A percentile compares a stretch with the other conserved stretches of the same genome.
phyloP scores from a whole-genome alignment of 2,797 vertebrate genomes.

The Neosilurus hyrtlii region DNA sequence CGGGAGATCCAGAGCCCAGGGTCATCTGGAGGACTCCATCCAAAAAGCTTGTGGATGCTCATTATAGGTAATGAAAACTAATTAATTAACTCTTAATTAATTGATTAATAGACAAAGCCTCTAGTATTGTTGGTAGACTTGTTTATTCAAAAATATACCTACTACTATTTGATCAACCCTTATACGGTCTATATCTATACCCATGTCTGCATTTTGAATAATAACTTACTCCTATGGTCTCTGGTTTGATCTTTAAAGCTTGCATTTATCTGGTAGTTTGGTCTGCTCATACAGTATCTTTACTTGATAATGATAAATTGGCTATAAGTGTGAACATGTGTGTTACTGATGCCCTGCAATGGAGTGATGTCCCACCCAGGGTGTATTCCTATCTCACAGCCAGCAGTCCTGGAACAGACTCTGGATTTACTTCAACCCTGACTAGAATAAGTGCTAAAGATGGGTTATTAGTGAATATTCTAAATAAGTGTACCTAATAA shows the following conservation, averaged over 20 bases:
- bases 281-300: not conserved
- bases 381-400: not conserved
- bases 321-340: not conserved
- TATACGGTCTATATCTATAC: not conserved
- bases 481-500: not conserved
- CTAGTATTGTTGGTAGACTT: not conserved
- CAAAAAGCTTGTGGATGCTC: slow-evolving; percentile 83
- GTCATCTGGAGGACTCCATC: slow-evolving; percentile 89
- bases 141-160: not conserved
- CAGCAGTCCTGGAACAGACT: not conserved
- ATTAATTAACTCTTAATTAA: not conserved
- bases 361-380: not conserved
- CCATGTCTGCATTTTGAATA: not conserved
- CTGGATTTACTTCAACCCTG: not conserved
- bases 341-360: not conserved
- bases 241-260: not conserved
- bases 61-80: slow-evolving; percentile 79
- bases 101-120: no score
- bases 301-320: not conserved
- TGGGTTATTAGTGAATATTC: not conserved
- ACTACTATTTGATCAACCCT: not conserved
- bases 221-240: not conserved
- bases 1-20: slow-evolving; percentile 82
- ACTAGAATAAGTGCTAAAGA: not conserved
- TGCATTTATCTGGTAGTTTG: not conserved